Conservation (phyloP, 2,797 vertebrate species). For the Hippoglossus hippoglossus region DNA sequence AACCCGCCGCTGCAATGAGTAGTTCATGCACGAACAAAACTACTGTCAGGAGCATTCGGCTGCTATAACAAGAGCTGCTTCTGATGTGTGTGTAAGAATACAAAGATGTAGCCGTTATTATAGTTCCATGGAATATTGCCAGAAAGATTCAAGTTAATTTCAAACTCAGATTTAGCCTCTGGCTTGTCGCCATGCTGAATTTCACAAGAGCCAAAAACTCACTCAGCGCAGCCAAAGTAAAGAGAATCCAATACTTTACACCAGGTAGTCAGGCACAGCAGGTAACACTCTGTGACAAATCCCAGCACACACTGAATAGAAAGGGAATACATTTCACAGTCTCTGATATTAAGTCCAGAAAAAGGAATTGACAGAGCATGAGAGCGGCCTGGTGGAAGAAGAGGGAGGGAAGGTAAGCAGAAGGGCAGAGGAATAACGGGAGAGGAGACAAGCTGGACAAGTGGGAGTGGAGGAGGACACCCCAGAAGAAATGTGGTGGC, state of each 20-base stretch:
- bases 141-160: conserved; percentile 23
- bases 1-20: conserved; percentile 65
- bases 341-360: conserved; percentile 30
- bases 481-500: conserved; percentile 82
- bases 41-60: conserved; percentile 18
- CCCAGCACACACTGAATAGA: conserved; percentile 49
- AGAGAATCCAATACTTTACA: conserved; percentile 68
- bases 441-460: conserved; percentile 51
- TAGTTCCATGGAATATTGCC: conserved; percentile 15
- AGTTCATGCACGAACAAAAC: conserved; percentile 32
- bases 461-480: conserved; percentile 64
- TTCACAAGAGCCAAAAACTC: conserved; percentile 47
- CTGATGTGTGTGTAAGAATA: conserved; percentile 3
- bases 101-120: conserved; percentile 7
- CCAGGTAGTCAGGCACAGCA: conserved; percentile 55
- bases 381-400: conserved; percentile 10
- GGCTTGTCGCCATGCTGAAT: conserved; percentile 34
- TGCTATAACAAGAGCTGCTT: conserved; percentile 42
- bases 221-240: conserved; percentile 46
- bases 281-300: conserved; percentile 61
- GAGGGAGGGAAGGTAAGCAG: conserved; percentile 47
- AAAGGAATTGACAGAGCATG: conserved; percentile 20
- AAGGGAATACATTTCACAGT: conserved; percentile 49
- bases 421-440: conserved; percentile 59
- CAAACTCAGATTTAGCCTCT: conserved; percentile 22